Base-by-base conservation (phyloP, 2,113 vertebrate species). In the Ia io region DNA sequence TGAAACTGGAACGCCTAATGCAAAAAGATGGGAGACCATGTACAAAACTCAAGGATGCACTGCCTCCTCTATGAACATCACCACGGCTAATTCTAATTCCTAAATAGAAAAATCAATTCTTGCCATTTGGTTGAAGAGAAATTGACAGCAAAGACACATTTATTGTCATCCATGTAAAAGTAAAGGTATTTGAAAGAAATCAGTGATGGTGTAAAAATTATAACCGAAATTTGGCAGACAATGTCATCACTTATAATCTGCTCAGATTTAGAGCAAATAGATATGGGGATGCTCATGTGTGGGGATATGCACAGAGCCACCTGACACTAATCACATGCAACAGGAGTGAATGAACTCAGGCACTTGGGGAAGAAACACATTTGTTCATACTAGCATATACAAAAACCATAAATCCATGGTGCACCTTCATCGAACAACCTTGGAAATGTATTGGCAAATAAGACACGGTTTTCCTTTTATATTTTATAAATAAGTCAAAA, bases 101-200 rank as follows among this genome's bases (percentile, higher is more conserved):
- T 44, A 47, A 40, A 51, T 11, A 8, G 4, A 51, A 96, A 22
- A 59, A 84, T 25, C 76, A 85, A 32, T 40, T 56, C 22, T 40
- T 80, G 30, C 65, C 5, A 84, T 91, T 35, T 47, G 63, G 6
- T 30, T 77, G 9, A 82, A 86, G 14, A 95, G 32, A 93, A 94
- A 79, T n/a, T 37, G 23, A 89, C 93, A 93, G 51, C 7, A 70
- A 91, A 91, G 14, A 51, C 25, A 37, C 22, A 25, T 30, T 16
- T 18, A 51, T 30, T 71, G 10, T 71, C 89, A 40, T 35, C 14
- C 32, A 12, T 11, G 8, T 32, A 67, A 77, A 84, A 32, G 22
- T 71, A 59, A 84, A 74, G 1, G 18, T 59, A 37, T 61, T 47
- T 90, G 42, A 77, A 67, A 86, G n/a, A 74, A 89, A 44, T n/a